Evolutionary conservation across 2,888 invertebrate species (phyloP), one percentile per base, ranked within the genome.

Genomic region (Meganola albula): DNA sequence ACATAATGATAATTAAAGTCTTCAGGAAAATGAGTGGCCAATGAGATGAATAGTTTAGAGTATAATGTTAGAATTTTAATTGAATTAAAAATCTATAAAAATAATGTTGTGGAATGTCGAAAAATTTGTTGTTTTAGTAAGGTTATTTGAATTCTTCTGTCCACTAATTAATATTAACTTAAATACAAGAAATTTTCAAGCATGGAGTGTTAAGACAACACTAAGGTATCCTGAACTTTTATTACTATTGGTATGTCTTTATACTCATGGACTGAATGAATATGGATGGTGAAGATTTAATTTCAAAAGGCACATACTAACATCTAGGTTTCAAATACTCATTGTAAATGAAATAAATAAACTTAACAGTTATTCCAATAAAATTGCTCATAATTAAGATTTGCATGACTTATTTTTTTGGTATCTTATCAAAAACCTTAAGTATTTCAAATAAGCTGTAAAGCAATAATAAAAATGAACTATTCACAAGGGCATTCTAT

Each of bases 81-180:
- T 41, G 31, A 22, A 31, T 43, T 64, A 66, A 63, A 64, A 46
- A 56, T 44, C 37, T 71, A 71, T 44, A 70, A 73, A 69, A 71
- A 69, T 73, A 69, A 63, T 55, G 40, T 53, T 54, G 64, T 79
- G 82, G 82, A 82, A 82, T 82, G 82, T 82, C 56, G 56, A 58
- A 54, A 43, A 53, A 48, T 47, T 57, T 56, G 50, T 60, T 56
- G 39, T 49, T 59, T 61, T 58, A 61, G 48, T 56, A 39, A 28
- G 35, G 36, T 56, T 52, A 41, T 40, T 42, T 27, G 11, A 28
- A 27, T 49, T 37, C 29, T 10, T 44, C 37, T 29, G 28, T 52
- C 25, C 14, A 47, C 36, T 34, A 39, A 35, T 43, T 39, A 43
- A 34, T 37, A 52, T 43, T 21, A 36, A 32, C 28, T 34, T 27